Evolutionary conservation across 2,888 invertebrate species (phyloP), one percentile per base, ranked within the genome.

Genomic region (Xylocampa areola): DNA sequence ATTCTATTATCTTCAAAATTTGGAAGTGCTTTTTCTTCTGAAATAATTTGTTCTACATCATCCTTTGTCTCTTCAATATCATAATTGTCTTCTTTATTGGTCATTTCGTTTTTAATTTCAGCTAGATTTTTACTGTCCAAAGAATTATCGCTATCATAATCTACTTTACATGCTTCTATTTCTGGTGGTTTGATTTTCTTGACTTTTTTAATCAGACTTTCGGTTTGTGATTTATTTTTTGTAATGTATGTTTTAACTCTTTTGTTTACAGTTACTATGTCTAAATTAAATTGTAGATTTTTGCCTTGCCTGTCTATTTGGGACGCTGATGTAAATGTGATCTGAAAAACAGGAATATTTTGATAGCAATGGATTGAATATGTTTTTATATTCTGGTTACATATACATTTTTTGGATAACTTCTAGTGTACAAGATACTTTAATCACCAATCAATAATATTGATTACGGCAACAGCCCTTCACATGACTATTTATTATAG

Each of bases 291-390:
- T 35, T 47, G 19, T 16, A 74, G 30, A 4, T 60, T 54, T 13
- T 48, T 52, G 1, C 23, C 36, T 30, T 29, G 16, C n/a, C 57
- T 47, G 7, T 62, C 36, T 39, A 58, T 52, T 52, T 60, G 32
- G 8, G 58, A 48, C 16, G 74, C 41, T 29, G 74, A 55, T 19
- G 53, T 32, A 14, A 55, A 19, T 1, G 71, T 60, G 17, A 73
- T 50, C 73, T 73, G 23, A 13, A 65, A 68, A 33, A n/a, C 6
- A 33, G 13, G n/a, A 7, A 6, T 13, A 4, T 7, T 21, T 11
- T 6, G 2, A 6, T 25, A 2, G 2, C 25, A 8, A 2, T 7
- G 11, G 19, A 25, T 13, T 40, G 14, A 14, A 14, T 16, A n/a
- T n/a, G n/a, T n/a, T n/a, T n/a, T n/a, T n/a, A n/a, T n/a, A n/a